Evolutionary conservation across 2,113 vertebrate genomes (phyloP), one percentile per base, ranked within the genome.

Genomic region (Aldabrachelys gigantea): DNA sequence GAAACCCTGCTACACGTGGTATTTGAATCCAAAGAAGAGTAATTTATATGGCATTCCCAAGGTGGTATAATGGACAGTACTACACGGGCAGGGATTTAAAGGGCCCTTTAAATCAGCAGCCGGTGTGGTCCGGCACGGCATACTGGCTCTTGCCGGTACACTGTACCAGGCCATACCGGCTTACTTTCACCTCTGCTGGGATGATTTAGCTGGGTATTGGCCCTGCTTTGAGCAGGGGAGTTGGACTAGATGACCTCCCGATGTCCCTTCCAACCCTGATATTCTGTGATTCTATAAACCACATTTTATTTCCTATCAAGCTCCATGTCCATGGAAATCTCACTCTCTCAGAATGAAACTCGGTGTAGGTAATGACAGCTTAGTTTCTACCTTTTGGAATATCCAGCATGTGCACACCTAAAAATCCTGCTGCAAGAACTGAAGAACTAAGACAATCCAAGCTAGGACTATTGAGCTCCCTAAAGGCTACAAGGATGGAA

Each of bases 401-500:
- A 93, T 80, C 72, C 91, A 12, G 9, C 19, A 47, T 88, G 93
- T 89, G 59, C 27, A 82, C 14, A 57, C 29, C 9, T 92, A 84
- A 80, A 52, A 80, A 93, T 89, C 24, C 29, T 56, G n/a, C 75
- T 82, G 84, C 53, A 91, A 17, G 62, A 85, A 16, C 29, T 53
- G 65, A 50, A 93, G 82, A 96, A 96, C 57, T 80, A 95, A 79
- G 24, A 80, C 44, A 91, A 80, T 21, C 25, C 57, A 47, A 87
- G 50, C 83, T 65, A 11, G 53, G 82, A 85, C 31, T 17, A 86
- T 52, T 88, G 79, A 90, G 69, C 41, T 52, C 7, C 47, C 35
- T 0, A 5, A 79, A 92, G 86, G 19, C 11, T 86, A 35, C 27
- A 97, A 90, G 41, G 82, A 88, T 50, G 16, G 53, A 27, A 84